phyloP scores from a whole-genome alignment of 2,797 vertebrate species.

The Pangasius larnaudii region DNA sequence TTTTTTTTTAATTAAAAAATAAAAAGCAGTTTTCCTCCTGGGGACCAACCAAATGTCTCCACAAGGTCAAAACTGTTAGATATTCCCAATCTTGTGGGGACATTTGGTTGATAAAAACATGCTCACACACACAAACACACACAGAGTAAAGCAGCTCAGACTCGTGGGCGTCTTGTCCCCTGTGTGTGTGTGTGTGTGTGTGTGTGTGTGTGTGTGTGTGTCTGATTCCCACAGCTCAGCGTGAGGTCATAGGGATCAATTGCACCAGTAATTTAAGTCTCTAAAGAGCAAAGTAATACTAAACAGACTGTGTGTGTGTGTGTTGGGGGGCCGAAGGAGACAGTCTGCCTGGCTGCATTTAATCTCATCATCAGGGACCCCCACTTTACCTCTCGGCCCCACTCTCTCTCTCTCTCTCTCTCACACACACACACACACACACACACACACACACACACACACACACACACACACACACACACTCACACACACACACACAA shows the following conservation, averaged over 20 bases:
- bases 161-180: slow-evolving; percentile 34
- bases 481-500: slow-evolving; percentile 11
- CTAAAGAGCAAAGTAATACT: slow-evolving; percentile 91
- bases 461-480: neutral
- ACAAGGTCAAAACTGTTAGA: neutral
- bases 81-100: neutral
- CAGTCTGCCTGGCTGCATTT: slow-evolving; percentile 97
- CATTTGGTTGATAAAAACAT: slow-evolving; percentile 20
- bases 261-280: slow-evolving; percentile 93
- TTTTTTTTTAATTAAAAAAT: neutral
- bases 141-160: slow-evolving; percentile 53
- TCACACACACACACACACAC: slow-evolving; percentile 10
- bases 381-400: slow-evolving; percentile 69
- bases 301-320: slow-evolving; percentile 70
- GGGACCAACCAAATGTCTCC: neutral
- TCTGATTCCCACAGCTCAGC: slow-evolving; percentile 91
- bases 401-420: neutral
- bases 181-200: slow-evolving; percentile 77
- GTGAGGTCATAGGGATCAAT: slow-evolving; percentile 94
- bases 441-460: slow-evolving; percentile 26
- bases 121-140: slow-evolving; percentile 49
- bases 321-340: slow-evolving; percentile 79
- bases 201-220: slow-evolving; percentile 85
- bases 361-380: slow-evolving; percentile 89
- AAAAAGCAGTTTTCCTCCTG: neutral